Evolutionary conservation across 2,113 vertebrate genomes (phyloP), one percentile per base, ranked within the genome.

Genomic region (Callaeas wilsoni): DNA sequence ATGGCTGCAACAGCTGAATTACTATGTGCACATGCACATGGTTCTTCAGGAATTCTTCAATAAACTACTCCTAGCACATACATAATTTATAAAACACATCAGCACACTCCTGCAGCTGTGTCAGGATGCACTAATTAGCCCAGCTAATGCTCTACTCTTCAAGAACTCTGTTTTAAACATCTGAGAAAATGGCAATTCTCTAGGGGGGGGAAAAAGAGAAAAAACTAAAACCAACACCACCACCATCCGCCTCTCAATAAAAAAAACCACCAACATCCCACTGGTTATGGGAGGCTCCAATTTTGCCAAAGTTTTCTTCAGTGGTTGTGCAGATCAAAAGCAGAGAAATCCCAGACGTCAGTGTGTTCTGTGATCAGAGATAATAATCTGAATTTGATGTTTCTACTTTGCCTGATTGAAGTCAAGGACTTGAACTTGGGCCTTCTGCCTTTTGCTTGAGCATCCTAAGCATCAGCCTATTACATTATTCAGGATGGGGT

Each of bases 181-280:
- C 41, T 70, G 39, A 82, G 50, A 87, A 70, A 88, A 75, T 39
- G 18, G 18, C 44, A 50, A 4, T 47, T 79, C 21, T 63, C 20
- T 23, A 22, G 6, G 5, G 7, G 17, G 2, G 5, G 15, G 13
- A 37, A 25, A 7, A 20, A 16, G 7, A 10, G 2, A 13, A 29
- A 17, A 46, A 59, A 33, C 3, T 17, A 33, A 10, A 41, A 33
- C 26, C 12, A 35, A 27, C 6, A 67, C 32, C 49, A 47, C 10
- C n/a, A 59, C 27, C 62, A 20, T 2, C 5, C 4, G 6, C 4
- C 10, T 11, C 47, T 26, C 14, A 55, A 53, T 19, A 3, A 47
- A 35, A 50, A 59, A 74, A 30, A 1, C 13, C 6, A 39, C n/a
- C 32, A 53, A 16, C 2, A 13, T 25, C 22, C 22, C 35, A 26